Percentiles rank a stretch among this genome's conserved stretches.
Conservation (phyloP, 2,888 invertebrate species). For the Anaspis maculata region DNA sequence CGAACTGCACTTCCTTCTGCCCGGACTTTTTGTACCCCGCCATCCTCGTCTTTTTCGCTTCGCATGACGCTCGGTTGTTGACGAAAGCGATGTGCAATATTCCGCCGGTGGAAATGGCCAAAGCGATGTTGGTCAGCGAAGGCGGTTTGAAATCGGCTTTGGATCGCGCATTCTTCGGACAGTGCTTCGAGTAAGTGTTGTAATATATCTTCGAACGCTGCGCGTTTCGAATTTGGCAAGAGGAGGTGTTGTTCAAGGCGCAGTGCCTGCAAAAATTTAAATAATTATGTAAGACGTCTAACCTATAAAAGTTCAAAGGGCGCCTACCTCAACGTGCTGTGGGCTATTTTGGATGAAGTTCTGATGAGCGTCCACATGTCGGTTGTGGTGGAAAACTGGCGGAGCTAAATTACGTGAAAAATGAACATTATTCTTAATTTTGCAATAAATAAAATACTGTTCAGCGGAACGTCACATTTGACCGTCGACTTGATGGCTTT, state of each 20-base stretch:
- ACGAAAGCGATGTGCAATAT: slow-evolving; percentile 17
- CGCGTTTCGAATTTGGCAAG: slow-evolving; percentile 2
- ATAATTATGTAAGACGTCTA: slow-evolving; percentile 11
- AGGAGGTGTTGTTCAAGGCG: slow-evolving; percentile 3
- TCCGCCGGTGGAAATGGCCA: slow-evolving; percentile 20
- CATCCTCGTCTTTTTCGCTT: slow-evolving; percentile 31
- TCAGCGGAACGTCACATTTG: no score
- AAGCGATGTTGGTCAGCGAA: slow-evolving; percentile 6
- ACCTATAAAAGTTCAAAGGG: neutral
- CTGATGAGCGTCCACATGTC: slow-evolving; percentile 8
- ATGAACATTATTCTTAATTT: no score
- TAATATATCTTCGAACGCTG: slow-evolving; percentile 1
- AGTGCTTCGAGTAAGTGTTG: no score
- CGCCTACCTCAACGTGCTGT: slow-evolving; percentile 4
- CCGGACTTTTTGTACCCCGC: slow-evolving; percentile 29
- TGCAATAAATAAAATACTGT: no score
- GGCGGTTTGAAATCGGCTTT: no score
- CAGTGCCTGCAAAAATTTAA: slow-evolving; percentile 5
- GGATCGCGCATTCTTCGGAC: no score
- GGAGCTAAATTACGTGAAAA: no score
- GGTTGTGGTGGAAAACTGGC: no score
- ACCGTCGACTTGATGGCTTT: no score
- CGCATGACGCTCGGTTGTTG: slow-evolving; percentile 28
- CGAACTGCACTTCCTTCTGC: slow-evolving; percentile 56
- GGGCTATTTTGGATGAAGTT: slow-evolving; percentile 3